Evolutionary conservation across 2,113 vertebrate genomes (phyloP).

Genomic region (Leptobrachium ailaonicum): DNA sequence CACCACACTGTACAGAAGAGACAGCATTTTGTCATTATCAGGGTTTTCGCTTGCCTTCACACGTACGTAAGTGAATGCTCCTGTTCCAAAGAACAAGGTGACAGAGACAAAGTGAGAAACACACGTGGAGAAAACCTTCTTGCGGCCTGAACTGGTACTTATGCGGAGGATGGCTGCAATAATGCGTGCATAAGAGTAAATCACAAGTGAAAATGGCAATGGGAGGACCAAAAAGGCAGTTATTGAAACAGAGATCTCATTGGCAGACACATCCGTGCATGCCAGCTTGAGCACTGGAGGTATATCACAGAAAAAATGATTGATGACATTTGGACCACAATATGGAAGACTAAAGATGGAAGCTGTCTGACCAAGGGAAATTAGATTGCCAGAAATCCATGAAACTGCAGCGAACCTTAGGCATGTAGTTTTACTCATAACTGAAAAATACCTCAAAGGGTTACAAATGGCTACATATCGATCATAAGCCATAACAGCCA

Average conservation of each 20-base stretch:
- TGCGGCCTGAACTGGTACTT: constrained; percentile 16
- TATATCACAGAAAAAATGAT: constrained; percentile 47
- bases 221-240: constrained; percentile 39
- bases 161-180: constrained; percentile 32
- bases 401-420: constrained; percentile 13
- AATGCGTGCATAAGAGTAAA: constrained; percentile 39
- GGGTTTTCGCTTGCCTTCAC: constrained; percentile 26
- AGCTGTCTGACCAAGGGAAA: constrained; percentile 35
- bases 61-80: constrained; percentile 33
- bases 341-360: constrained; percentile 44
- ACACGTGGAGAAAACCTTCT: constrained; percentile 43
- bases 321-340: constrained; percentile 43
- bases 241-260: constrained; percentile 36
- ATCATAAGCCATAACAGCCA: constrained; percentile 42
- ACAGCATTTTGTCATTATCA: constrained; percentile 45
- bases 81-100: constrained; percentile 41
- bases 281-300: constrained; percentile 41
- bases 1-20: constrained; percentile 40
- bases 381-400: constrained; percentile 33
- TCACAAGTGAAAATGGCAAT: constrained; percentile 24
- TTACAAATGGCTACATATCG: constrained; percentile 46
- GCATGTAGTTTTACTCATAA: constrained; percentile 37
- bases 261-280: constrained; percentile 30
- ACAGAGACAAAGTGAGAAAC: constrained; percentile 42
- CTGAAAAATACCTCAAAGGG: constrained; percentile 36